phyloP scores from a whole-genome alignment of 2,797 vertebrate species.

The Molossus alvarezi region DNA sequence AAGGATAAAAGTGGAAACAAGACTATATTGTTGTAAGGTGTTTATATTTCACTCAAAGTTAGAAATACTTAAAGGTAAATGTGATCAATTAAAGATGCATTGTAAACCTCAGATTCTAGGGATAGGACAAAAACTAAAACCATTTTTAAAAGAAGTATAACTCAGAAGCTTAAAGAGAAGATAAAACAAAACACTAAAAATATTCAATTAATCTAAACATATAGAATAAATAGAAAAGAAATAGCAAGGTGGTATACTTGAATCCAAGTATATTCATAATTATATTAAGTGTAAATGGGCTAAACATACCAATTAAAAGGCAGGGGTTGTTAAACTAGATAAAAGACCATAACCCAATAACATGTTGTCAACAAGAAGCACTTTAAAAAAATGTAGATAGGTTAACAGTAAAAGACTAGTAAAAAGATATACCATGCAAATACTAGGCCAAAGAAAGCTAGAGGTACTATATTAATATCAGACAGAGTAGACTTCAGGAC shows the following conservation, averaged over 20 bases:
- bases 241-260: not conserved
- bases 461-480: not conserved
- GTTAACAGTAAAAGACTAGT: constrained; percentile 37
- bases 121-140: not conserved
- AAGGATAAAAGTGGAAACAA: not conserved
- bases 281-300: constrained; percentile 9
- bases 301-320: constrained; percentile 31
- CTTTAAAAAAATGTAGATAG: constrained; percentile 5
- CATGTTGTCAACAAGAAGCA: constrained; percentile 2
- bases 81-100: not conserved
- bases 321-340: not conserved
- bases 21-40: not conserved
- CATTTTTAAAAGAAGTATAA: constrained; percentile 29
- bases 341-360: not conserved
- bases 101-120: not conserved
- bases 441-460: not conserved
- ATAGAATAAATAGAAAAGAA: constrained; percentile 36
- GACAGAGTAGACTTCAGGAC: not conserved
- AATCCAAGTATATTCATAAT: not conserved
- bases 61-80: constrained; percentile 6
- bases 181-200: constrained; percentile 33
- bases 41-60: constrained; percentile 7
- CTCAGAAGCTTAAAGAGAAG: constrained; percentile 24
- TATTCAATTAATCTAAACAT: constrained; percentile 2
- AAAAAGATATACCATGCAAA: not conserved